Evolutionary conservation across 2,797 vertebrate species (phyloP).

Genomic region (Acipenser transmontanus): DNA sequence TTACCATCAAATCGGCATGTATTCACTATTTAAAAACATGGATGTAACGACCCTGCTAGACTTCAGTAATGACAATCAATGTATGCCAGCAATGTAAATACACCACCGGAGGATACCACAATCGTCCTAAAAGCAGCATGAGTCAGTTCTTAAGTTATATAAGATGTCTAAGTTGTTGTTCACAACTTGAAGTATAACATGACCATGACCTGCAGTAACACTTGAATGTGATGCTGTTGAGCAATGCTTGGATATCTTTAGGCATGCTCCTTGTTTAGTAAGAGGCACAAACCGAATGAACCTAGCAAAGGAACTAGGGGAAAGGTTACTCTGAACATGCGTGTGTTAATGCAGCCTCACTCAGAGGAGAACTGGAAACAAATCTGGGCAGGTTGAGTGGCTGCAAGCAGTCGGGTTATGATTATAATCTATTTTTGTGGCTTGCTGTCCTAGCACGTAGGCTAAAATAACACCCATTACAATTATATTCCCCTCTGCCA

Average conservation of each 20-base stretch:
- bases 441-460: constrained; percentile 23
- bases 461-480: neutral
- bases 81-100: constrained; percentile 38
- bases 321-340: constrained; percentile 61
- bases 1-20: too few species aligned
- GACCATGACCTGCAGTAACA: constrained; percentile 43
- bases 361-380: constrained; percentile 37
- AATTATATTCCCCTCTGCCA: neutral
- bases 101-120: neutral
- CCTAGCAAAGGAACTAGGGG: constrained; percentile 57
- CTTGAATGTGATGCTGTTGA: neutral
- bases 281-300: constrained; percentile 48
- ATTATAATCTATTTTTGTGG: constrained; percentile 35
- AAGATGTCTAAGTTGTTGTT: constrained; percentile 29
- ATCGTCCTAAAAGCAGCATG: too few species aligned
- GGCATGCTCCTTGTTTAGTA: constrained; percentile 49
- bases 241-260: constrained; percentile 24
- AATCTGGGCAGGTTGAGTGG: constrained; percentile 30
- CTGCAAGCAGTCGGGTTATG: constrained; percentile 44
- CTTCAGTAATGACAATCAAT: constrained; percentile 13
- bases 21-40: constrained; percentile 21
- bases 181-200: constrained; percentile 38
- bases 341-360: constrained; percentile 36
- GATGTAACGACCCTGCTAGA: neutral
- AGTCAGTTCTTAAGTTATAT: neutral